phyloP scores from a whole-genome alignment of 2,888 invertebrate genomes.

The Tromatobia lineatoria region DNA sequence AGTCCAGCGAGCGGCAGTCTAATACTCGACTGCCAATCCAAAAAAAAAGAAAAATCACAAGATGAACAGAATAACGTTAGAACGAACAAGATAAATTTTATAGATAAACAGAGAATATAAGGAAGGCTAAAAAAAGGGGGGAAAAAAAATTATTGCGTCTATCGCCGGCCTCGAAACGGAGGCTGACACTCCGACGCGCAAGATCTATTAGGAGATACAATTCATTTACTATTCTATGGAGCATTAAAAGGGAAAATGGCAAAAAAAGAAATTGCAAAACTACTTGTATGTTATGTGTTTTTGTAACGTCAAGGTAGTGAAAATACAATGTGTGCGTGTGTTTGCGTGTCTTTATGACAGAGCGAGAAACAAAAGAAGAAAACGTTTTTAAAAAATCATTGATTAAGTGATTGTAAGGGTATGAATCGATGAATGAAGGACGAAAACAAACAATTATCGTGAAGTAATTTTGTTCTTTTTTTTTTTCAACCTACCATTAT shows the following conservation, averaged over 20 bases:
- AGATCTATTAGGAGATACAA: slow-evolving; percentile 74
- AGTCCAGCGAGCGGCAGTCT: slow-evolving; percentile 84
- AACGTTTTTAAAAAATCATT: slow-evolving; percentile 57
- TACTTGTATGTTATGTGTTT: slow-evolving; percentile 61
- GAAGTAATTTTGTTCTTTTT: not conserved
- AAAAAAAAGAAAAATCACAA: slow-evolving; percentile 73
- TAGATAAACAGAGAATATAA: slow-evolving; percentile 67
- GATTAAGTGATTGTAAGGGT: slow-evolving; percentile 63
- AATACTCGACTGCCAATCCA: slow-evolving; percentile 82
- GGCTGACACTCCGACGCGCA: slow-evolving; percentile 68
- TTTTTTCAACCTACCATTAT: slow-evolving; percentile 6
- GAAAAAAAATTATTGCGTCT: slow-evolving; percentile 68
- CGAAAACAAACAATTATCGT: slow-evolving; percentile 21
- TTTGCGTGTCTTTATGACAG: slow-evolving; percentile 50
- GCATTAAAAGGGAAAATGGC: slow-evolving; percentile 72
- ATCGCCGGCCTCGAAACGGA: slow-evolving; percentile 60
- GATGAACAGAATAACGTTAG: slow-evolving; percentile 61
- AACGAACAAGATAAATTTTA: slow-evolving; percentile 65
- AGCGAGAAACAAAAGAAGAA: slow-evolving; percentile 50
- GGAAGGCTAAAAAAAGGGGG: slow-evolving; percentile 5
- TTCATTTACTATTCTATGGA: slow-evolving; percentile 76
- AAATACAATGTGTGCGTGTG: slow-evolving; percentile 42
- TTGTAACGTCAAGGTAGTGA: slow-evolving; percentile 1
- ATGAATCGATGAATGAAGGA: slow-evolving; percentile 46
- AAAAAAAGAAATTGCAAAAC: slow-evolving; percentile 70